Percentiles rank a stretch among this genome's conserved stretches.
phyloP scores from a whole-genome alignment of 2,113 vertebrate species.

The Callopanchax toddi region DNA sequence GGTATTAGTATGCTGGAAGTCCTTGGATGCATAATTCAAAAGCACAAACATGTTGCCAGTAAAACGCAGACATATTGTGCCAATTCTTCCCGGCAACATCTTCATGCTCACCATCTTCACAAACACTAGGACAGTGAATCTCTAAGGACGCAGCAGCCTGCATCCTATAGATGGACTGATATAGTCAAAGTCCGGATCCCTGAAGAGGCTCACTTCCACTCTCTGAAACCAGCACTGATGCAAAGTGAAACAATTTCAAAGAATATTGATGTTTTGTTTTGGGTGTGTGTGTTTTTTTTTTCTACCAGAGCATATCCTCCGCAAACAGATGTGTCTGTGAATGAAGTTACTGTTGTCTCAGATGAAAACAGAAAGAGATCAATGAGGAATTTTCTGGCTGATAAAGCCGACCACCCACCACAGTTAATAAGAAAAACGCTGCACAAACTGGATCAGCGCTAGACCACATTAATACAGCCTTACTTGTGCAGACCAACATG shows the following conservation, averaged over 20 bases:
- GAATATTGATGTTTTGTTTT: conserved; percentile 54
- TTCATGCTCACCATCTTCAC: not conserved
- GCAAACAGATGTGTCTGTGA: conserved; percentile 55
- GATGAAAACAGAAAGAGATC: conserved; percentile 55
- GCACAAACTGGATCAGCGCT: conserved; percentile 26
- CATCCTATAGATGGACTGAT: conserved; percentile 31
- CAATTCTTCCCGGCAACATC: not conserved
- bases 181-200: conserved; percentile 39
- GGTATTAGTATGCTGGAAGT: conserved; percentile 14
- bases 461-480: conserved; percentile 41
- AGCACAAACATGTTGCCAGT: conserved; percentile 27
- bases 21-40: conserved; percentile 35
- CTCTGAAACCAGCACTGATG: conserved; percentile 29
- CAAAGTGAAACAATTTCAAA: conserved; percentile 18
- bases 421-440: conserved; percentile 29
- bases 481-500: conserved; percentile 32
- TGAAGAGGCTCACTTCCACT: conserved; percentile 19
- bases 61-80: conserved; percentile 3
- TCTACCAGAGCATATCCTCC: conserved; percentile 28
- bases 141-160: conserved; percentile 24
- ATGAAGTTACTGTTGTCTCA: conserved; percentile 48
- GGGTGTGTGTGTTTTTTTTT: too few relatives aligned
- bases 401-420: conserved; percentile 53
- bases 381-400: conserved; percentile 27
- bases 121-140: conserved; percentile 2